Evolutionary conservation across 2,888 invertebrate genomes (phyloP).

Genomic region (Merodon equestris): DNA sequence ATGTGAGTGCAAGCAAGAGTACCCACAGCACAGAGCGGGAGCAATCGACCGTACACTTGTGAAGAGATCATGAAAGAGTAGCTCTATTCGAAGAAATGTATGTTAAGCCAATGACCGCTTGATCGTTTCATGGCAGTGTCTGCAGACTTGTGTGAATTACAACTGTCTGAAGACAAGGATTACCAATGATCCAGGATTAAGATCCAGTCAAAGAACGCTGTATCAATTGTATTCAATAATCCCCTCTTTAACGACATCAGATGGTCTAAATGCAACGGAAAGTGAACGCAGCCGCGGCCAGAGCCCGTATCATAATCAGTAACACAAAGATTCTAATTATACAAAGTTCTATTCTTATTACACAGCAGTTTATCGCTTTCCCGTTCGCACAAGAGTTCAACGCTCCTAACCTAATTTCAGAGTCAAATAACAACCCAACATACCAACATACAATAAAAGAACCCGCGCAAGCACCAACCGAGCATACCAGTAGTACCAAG

Average conservation of each 20-base stretch:
- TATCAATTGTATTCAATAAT: no score
- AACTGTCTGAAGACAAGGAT: not conserved
- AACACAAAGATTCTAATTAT: slow-evolving; percentile 17
- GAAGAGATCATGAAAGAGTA: slow-evolving; percentile 51
- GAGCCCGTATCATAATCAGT: not conserved
- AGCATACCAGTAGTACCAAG: no score
- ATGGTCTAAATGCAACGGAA: slow-evolving; percentile 16
- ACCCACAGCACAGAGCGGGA: slow-evolving; percentile 13
- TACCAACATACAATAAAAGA: slow-evolving; percentile 43
- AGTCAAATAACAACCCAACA: slow-evolving; percentile 73
- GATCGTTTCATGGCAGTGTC: slow-evolving; percentile 15
- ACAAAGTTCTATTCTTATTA: slow-evolving; percentile 6
- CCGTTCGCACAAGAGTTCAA: slow-evolving; percentile 73
- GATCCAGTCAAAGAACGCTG: no score
- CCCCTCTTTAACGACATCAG: not conserved
- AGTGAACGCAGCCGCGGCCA: slow-evolving; percentile 11
- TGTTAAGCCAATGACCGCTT: slow-evolving; percentile 79
- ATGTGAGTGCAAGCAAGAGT: slow-evolving; percentile 21
- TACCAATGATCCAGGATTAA: not conserved
- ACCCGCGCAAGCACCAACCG: slow-evolving; percentile 20
- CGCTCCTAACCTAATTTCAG: slow-evolving; percentile 78
- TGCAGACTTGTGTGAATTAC: not conserved
- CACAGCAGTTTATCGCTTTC: slow-evolving; percentile 40
- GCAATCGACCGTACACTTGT: not conserved
- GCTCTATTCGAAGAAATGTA: slow-evolving; percentile 72